Evolutionary conservation across 2,797 vertebrate species (phyloP).

Genomic region (Coranthus polyacanthus): DNA sequence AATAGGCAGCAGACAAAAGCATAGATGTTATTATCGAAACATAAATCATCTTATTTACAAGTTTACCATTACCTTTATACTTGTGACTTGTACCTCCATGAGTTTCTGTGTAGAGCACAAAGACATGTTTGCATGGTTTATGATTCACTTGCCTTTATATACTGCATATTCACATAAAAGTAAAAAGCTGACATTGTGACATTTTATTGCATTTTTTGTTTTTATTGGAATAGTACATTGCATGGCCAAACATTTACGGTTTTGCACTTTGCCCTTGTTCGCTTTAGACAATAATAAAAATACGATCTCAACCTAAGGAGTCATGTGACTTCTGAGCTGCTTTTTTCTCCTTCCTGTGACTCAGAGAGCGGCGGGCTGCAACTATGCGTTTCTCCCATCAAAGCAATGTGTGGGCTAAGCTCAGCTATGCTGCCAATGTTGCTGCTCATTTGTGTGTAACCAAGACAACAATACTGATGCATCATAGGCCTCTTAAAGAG

Average conservation of each 20-base stretch:
- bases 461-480: conserved; percentile 38
- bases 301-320: conserved; percentile 4
- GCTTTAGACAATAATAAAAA: conserved; percentile 6
- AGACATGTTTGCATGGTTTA: background rate
- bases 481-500: conserved; percentile 18
- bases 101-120: background rate
- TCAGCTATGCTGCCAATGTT: conserved; percentile 34
- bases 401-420: conserved; percentile 39
- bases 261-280: conserved; percentile 33
- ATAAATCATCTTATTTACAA: no score
- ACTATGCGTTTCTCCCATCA: conserved; percentile 21
- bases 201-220: conserved; percentile 24
- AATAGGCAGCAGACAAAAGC: no score
- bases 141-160: background rate
- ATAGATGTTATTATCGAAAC: no score
- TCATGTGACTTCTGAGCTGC: conserved; percentile 11
- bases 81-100: background rate
- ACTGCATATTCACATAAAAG: no score
- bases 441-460: conserved; percentile 49
- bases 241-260: conserved; percentile 1
- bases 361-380: conserved; percentile 17
- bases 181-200: background rate
- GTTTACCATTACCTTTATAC: no score
- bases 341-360: background rate
- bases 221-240: conserved; percentile 5